Evolutionary conservation across 2,797 vertebrate genomes (phyloP), one percentile per base, ranked within the genome.

Genomic region (Pagetopsis macropterus): DNA sequence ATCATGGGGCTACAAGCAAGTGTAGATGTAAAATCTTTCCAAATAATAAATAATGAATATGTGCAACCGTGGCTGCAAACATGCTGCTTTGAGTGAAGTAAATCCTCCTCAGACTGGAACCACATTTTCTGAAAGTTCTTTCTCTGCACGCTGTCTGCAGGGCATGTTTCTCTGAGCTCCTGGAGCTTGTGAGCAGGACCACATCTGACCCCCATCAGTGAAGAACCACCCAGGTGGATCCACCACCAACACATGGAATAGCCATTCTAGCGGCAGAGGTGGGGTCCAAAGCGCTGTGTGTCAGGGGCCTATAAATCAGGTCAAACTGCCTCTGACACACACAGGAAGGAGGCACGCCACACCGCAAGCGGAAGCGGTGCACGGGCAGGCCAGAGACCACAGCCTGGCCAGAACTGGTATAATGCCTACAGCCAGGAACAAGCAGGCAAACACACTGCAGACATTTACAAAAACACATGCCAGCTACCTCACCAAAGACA

Each of bases 171-270:
- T 82, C 80, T 69, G 84, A 89, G 84, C 87, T 89, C 55, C 78
- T 71, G 83, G 68, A 85, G 85, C 87, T 82, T 21, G 13, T 72
- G 78, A 90, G 85, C 78, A 75, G 88, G 85, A 84, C 84, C 89
- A 90, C 91, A 92, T 94, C 89, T 94, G 93, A 93, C 93, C 93
- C 86, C 90, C 90, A 90, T 93, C 92, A 92, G 89, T 77, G 83
- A 79, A 89, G 85, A 92, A 89, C 91, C 93, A 93, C 93, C 93
- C 92, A 94, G 90, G 92, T 93, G 89, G 91, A 91, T 89, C 85
- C 86, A 83, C 89, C 85, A 76, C 86, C 84, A 52, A 92, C 93
- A 93, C 91, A 94, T 93, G 93, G 92, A 92, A 93, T 93, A 92
- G 84, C 91, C 89, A 93, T 94, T 90, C 79, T 80, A 82, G 84